phyloP scores from a whole-genome alignment of 2,888 invertebrate genomes.

The Mimas tiliae region DNA sequence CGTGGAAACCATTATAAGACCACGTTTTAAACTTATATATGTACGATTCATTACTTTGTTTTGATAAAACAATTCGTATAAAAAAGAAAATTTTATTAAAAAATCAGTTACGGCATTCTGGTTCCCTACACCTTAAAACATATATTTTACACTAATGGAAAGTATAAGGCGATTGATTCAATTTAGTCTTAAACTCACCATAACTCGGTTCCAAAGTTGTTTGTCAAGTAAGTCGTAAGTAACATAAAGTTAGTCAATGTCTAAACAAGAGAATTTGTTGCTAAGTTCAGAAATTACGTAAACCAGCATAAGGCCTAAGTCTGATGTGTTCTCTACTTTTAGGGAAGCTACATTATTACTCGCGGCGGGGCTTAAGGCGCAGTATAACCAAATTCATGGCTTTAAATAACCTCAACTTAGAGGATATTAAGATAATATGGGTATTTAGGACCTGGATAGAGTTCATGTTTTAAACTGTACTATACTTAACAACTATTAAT shows the following conservation, averaged over 20 bases:
- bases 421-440: neutral
- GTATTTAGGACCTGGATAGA: neutral
- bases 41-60: too few species aligned
- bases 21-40: too few species aligned
- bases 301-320: constrained; percentile 5
- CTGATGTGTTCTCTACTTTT: constrained; percentile 6
- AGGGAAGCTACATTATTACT: constrained; percentile 13
- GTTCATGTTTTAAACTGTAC: too few species aligned
- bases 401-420: neutral
- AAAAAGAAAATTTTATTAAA: too few species aligned
- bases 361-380: neutral
- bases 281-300: constrained; percentile 12
- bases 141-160: too few species aligned
- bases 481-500: too few species aligned
- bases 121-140: too few species aligned
- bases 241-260: neutral
- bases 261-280: neutral
- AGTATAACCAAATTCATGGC: neutral
- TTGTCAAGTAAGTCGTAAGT: too few species aligned
- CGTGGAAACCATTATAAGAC: too few species aligned
- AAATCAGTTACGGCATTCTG: too few species aligned
- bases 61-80: too few species aligned
- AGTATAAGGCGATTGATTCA: too few species aligned
- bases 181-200: neutral
- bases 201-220: constrained; percentile 4